Evolutionary conservation across 2,888 invertebrate genomes (phyloP).

Genomic region (Mactromeris polynyma): DNA sequence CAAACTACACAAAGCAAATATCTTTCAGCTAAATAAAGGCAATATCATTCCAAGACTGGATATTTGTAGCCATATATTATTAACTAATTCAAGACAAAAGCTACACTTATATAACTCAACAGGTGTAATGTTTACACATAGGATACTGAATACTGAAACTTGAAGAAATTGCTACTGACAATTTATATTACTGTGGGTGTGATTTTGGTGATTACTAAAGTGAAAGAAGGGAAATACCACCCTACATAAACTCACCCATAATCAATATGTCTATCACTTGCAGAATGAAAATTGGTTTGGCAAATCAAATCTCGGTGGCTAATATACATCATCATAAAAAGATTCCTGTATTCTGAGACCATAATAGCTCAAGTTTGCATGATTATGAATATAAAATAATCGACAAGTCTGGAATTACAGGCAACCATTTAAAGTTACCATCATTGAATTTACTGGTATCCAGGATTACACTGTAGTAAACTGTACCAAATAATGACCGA

Average conservation of each 20-base stretch:
- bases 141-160: neutral
- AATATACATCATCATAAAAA: conserved; percentile 3
- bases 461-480: no score
- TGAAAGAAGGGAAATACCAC: neutral
- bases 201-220: neutral
- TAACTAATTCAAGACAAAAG: conserved; percentile 7
- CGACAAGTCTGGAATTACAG: neutral
- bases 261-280: conserved; percentile 20
- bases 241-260: neutral
- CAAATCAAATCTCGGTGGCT: conserved; percentile 1
- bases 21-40: neutral
- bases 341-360: neutral
- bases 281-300: conserved; percentile 17
- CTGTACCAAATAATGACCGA: no score
- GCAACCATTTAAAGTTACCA: neutral
- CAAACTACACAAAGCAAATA: no score
- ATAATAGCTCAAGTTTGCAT: neutral
- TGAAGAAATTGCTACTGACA: conserved; percentile 15
- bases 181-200: conserved; percentile 3
- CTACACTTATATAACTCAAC: neutral
- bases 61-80: conserved; percentile 7
- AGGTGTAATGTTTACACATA: neutral
- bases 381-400: neutral
- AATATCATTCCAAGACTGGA: neutral
- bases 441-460: no score